Conservation (phyloP, 2,113 vertebrate genomes). For the Colius striatus region DNA sequence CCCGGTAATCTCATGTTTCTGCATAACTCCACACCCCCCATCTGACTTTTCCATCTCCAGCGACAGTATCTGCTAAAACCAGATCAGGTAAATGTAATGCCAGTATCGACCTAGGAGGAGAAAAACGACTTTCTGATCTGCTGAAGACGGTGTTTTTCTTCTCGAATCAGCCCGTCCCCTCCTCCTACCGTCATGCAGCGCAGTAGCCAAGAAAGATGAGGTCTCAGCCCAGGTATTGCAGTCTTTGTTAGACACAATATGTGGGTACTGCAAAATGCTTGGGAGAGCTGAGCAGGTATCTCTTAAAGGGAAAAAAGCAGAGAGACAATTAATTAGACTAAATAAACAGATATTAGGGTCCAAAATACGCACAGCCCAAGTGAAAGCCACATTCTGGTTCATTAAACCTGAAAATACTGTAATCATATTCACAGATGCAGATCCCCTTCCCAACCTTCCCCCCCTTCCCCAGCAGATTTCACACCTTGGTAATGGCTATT, state of each 20-base stretch:
- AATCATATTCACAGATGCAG: slow-evolving; percentile 34
- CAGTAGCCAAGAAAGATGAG: not conserved
- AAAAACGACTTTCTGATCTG: slow-evolving; percentile 12
- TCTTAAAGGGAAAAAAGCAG: not conserved
- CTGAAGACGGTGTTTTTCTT: not conserved
- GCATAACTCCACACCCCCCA: not conserved
- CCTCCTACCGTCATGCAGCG: not conserved
- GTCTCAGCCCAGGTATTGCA: not conserved
- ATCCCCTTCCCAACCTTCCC: not conserved
- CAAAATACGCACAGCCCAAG: slow-evolving; percentile 44
- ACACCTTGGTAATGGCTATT: slow-evolving; percentile 22
- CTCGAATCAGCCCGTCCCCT: not conserved
- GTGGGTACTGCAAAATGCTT: not conserved
- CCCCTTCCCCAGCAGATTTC: not conserved
- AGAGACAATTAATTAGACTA: slow-evolving; percentile 36
- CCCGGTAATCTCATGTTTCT: not conserved
- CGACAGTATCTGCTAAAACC: not conserved
- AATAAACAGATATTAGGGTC: slow-evolving; percentile 23
- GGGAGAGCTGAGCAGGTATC: not conserved
- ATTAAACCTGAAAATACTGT: slow-evolving; percentile 42
- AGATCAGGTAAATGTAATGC: not conserved
- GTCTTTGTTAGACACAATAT: not conserved
- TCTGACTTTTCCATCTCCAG: not conserved
- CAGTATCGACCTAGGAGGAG: not conserved
- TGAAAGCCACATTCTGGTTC: slow-evolving; percentile 26